phyloP scores from a whole-genome alignment of 2,113 vertebrate species.

The Vireo altiloquus region DNA sequence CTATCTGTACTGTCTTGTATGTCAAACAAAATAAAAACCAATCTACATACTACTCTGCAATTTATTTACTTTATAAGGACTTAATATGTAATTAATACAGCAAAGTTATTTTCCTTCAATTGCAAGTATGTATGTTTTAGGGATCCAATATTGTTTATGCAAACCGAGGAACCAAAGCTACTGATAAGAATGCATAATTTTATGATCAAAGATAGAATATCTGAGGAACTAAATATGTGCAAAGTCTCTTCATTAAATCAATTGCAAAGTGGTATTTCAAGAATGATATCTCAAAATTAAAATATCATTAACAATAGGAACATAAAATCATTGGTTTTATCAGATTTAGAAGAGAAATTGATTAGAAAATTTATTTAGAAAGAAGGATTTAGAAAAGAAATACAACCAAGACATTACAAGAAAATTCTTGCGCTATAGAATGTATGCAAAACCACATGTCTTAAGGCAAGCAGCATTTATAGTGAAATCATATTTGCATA shows the following conservation, averaged over 20 bases:
- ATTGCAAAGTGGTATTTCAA: background rate
- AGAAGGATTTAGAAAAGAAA: background rate
- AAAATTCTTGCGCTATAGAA: background rate
- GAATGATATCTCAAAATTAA: background rate
- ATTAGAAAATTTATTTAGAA: background rate
- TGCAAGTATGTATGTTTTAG: background rate
- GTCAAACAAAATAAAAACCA: background rate
- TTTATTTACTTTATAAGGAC: background rate
- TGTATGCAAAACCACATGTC: background rate
- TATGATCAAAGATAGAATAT: background rate
- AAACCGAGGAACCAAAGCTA: background rate
- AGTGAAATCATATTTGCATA: background rate
- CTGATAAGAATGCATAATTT: background rate
- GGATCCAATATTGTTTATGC: background rate
- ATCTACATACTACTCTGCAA: background rate
- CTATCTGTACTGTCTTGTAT: background rate
- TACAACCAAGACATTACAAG: background rate
- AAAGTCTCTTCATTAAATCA: background rate
- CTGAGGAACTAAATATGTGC: background rate
- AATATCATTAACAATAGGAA: background rate
- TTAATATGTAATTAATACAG: background rate
- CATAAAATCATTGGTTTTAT: rapidly evolving
- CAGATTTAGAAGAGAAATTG: background rate
- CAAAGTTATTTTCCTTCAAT: background rate
- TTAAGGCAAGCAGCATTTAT: background rate